Base-by-base conservation (phyloP, 2,113 vertebrate genomes). In the Trichechus manatus region DNA sequence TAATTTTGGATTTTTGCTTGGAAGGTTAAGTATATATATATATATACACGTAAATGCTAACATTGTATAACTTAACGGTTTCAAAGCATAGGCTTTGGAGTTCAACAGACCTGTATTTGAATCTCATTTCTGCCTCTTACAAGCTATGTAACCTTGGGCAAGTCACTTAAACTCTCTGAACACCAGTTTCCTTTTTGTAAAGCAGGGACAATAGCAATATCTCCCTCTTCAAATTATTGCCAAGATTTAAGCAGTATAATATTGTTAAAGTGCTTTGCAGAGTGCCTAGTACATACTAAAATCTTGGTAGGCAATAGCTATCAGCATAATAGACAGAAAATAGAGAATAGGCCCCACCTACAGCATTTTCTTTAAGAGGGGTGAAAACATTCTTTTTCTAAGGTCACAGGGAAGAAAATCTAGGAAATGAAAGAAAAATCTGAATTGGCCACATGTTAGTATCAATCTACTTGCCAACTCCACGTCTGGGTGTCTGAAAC, bases 301-400 rank as follows among this genome's bases (percentile, higher is more conserved):
- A 96, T n/a, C 92, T 93, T 89, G 75, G 66, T 79, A 92, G 66
- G 42, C 56, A 50, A 95, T 56, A 42, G 23, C 33, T 95, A 31
- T 70, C 5, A 19, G 59, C 53, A 70, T 84, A 87, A 39, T 9
- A 95, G 61, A 53, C 13, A 53, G 70, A 50, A 94, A 86, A 86
- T 36, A 90, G 39, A 86, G 44, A 96, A 27, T 4, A 61, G 86
- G 64, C 80, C 47, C 47, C 61, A 87, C 23, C 56, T 25, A 83
- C 42, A 66, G 89, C 22, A 80, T 74, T 94, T 96, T 88, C 59
- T 94, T 74, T 88, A 91, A 88, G 29, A 81, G 27, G 22, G n/a
- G 4, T 68, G 9, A 72, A 85, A 78, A 59, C 19, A 70, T 72
- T 95, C 22, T 44, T 96, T 96, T 95, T 68, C 59, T 91, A 94